These are phyloP conservation scores for Mycalesis mineus DNA, from an alignment of 2,888 invertebrate genomes.

Conservation along the genomic window DNA sequence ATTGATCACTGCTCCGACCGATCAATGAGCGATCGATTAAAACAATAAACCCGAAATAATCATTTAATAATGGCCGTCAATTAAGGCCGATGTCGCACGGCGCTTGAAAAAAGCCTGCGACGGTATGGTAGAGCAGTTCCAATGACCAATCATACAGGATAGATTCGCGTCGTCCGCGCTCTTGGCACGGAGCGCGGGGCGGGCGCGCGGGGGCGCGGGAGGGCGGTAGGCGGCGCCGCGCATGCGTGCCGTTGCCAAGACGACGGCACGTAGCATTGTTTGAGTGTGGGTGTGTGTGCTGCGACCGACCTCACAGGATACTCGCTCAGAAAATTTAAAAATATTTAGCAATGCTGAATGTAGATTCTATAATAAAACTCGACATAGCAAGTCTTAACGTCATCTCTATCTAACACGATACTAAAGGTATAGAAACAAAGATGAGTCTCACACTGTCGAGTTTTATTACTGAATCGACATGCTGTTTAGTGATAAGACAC, in stretches of 20 bases:
- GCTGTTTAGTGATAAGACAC: too few relatives aligned
- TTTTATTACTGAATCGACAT: too few relatives aligned
- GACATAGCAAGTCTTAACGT: too few relatives aligned
- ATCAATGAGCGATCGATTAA: slow-evolving; percentile 18
- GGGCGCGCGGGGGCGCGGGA: slow-evolving; percentile 49
- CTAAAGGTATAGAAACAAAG: too few relatives aligned
- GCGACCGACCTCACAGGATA: slow-evolving; percentile 15
- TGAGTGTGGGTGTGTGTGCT: slow-evolving; percentile 51
- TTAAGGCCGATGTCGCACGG: slow-evolving; percentile 20
- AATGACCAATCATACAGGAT: slow-evolving; percentile 65
- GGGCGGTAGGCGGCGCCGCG: slow-evolving; percentile 73
- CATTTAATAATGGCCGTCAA: slow-evolving; percentile 27
- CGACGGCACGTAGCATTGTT: slow-evolving; percentile 76
- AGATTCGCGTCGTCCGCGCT: slow-evolving; percentile 36
- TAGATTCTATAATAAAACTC: too few relatives aligned
- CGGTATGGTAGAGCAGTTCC: slow-evolving; percentile 36
- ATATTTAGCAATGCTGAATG: too few relatives aligned
- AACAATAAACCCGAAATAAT: slow-evolving; percentile 19
- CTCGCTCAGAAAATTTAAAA: background rate
- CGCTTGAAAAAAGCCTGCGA: slow-evolving; percentile 30
- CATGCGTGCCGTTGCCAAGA: slow-evolving; percentile 80
- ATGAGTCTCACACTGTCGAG: too few relatives aligned
- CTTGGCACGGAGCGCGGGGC: slow-evolving; percentile 45
- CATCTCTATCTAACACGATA: too few relatives aligned
- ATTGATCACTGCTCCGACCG: background rate